Base-by-base conservation (phyloP, 2,113 vertebrate genomes). In the Ochotona princeps region DNA sequence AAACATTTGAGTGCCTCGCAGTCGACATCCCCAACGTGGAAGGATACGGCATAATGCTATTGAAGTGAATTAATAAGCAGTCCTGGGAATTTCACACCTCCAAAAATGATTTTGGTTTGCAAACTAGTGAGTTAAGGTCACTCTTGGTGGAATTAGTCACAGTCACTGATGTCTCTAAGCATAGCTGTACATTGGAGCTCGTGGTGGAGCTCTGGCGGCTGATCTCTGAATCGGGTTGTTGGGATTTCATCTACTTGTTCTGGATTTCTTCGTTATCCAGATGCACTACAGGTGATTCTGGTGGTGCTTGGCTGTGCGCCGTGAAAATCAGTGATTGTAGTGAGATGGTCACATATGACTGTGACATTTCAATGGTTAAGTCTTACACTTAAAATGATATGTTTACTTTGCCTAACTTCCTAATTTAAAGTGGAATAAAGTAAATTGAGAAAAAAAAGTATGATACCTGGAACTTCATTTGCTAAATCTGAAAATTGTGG, bases 31-130 rank as follows among this genome's bases (percentile, higher is more conserved):
- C 32, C 35, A 18, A 38, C 70, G 5, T 76, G n/a, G 32, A 70
- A 13, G 9, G 38, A 91, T 92, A 32, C 75, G 66, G 21, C 89
- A 92, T 93, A 90, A 79, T 97, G 74, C 57, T 38, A 87, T 30
- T 73, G 78, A 85, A 70, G 85, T 94, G 74, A 83, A 83, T 83
- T 88, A 76, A 87, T 96, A 82, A 84, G 47, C 79, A 88, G 67
- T 74, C 83, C 90, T 89, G n/a, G 30, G 81, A 84, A 61, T 91
- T 90, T 94, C 87, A 89, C 38, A 93, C 65, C 47, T 74, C 85
- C 91, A 57, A 60, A 18, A 87, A 21, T 28, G 67, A 35, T 79
- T 91, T 84, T 94, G 79, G 95, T 95, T 93, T 94, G 57, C 67
- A 85, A 89, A 9, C 38, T 92, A 80, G n/a, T 60, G 12, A 67